Evolutionary conservation across 1,140 invertebrate species (phyloP), one percentile per base, ranked within the genome.

Genomic region (Dinothrombium tinctorium): DNA sequence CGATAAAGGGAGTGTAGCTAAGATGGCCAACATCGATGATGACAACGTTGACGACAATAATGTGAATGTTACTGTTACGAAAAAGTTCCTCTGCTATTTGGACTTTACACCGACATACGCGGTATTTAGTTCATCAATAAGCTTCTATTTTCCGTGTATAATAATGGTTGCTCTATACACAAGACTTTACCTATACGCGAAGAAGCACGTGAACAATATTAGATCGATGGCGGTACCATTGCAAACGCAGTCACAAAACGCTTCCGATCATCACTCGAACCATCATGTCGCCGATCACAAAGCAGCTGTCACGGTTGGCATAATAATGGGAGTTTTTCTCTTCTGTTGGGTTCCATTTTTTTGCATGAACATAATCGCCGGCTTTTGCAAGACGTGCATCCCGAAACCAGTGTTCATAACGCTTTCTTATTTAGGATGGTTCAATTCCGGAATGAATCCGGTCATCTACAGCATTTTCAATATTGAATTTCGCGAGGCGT

Each of bases 401-500:
- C 77, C 81, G 15, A 69, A 69, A 56, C 58, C 66, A 47, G 68
- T 71, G 11, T 81, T 80, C 56, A 74, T 89, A 62, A 78, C 90
- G 42, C 72, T 95, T 44, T 95, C 90, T 43, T 98, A 90, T 90
- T 71, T 95, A 48, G 90, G 92, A 42, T 98, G 96, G 60, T 87
- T 83, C 38, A 95, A 95, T 60, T 89, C 81, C 24, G 80, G 83
- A 31, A 83, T 94, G 26, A 69, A 69, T 53, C 92, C 92, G 7
- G 83, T 96, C 52, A 98, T 99, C 55, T 99, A 99, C 64, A 92
- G 86, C 41, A 96, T 98, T 54, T 98, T 98, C 66, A 98, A 98
- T 62, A 83, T 84, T 11, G 92, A 99, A 57, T 98, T 98, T 55
- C 69, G 92, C n/a, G 82, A 92, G 53, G 89, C 92, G n/a, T 98